Evolutionary conservation across 2,113 vertebrate genomes (phyloP), one percentile per base, ranked within the genome.

Genomic region (Nycticryphes semicollaris): DNA sequence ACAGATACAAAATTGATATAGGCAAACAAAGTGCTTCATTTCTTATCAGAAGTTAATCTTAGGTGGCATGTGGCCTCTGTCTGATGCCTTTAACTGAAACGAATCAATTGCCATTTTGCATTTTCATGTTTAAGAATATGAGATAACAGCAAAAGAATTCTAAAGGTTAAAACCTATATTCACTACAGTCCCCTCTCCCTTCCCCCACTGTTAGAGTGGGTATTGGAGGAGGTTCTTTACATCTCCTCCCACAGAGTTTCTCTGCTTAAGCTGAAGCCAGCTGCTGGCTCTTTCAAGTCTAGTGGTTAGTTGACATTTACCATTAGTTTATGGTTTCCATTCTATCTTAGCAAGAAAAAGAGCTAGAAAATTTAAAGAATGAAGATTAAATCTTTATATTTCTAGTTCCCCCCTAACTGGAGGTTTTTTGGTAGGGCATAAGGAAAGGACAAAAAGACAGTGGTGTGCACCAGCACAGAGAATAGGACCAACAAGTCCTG

Each of bases 221-320:
- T 80, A 88, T 93, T 77, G 87, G 74, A 90, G 78, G 84, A 94
- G 75, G 73, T 79, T 93, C 90, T 93, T 92, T 59, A 72, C 64
- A 78, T 93, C 76, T 92, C 88, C 76, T 94, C 96, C 96, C 68
- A 95, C 73, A 2, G 60, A n/a, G 43, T 77, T 94, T 93, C 93
- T 80, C 85, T 92, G 88, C 92, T 92, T 60, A 96, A 84, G 83
- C 93, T 90, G 72, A 76, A 93, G 39, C 70, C 90, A 94, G 94
- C 92, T 96, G 92, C 85, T 87, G 56, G 45, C 51, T 88, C 90
- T 93, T 83, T 95, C 68, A 92, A 88, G 85, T 88, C 85, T 96
- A 74, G 92, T 3, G 1, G 94, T 95, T 96, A 90, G 67, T 17
- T 96, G 92, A 96, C 92, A 94, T 97, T 96, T 95, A 93, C 59